Evolutionary conservation across 2,113 vertebrate species (phyloP).

Genomic region (Oreochromis niloticus): DNA sequence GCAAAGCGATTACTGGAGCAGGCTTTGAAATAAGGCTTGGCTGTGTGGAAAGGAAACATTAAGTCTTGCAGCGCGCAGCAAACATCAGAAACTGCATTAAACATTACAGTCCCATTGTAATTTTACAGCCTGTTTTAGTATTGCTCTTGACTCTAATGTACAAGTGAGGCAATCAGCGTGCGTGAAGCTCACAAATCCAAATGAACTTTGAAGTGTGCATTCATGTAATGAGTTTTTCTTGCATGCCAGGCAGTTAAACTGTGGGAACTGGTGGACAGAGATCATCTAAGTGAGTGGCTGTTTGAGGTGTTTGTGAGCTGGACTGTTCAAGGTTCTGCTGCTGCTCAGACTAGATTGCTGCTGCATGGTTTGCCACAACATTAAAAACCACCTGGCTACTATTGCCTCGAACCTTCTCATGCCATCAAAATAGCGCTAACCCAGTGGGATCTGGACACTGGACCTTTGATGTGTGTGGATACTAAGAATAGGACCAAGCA

Average conservation of each 20-base stretch:
- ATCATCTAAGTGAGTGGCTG: slow-evolving; percentile 15
- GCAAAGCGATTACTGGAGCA: slow-evolving; percentile 37
- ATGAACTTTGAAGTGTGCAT: slow-evolving; percentile 64
- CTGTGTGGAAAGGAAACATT: slow-evolving; percentile 58
- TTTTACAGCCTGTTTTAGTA: slow-evolving; percentile 70
- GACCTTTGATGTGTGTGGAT: background rate
- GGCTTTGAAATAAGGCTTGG: slow-evolving; percentile 48
- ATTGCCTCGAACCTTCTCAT: background rate
- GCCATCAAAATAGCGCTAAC: background rate
- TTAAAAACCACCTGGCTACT: background rate
- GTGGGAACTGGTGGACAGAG: slow-evolving; percentile 51
- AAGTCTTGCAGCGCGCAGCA: slow-evolving; percentile 43
- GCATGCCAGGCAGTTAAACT: slow-evolving; percentile 54
- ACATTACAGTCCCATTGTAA: slow-evolving; percentile 53
- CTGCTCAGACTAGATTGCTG: background rate
- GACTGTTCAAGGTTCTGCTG: background rate
- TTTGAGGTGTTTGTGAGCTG: slow-evolving; percentile 38
- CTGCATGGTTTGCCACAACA: background rate
- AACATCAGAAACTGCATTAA: slow-evolving; percentile 61
- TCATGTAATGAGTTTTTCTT: slow-evolving; percentile 54
- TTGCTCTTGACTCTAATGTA: slow-evolving; percentile 64
- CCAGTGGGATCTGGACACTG: background rate
- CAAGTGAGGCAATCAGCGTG: slow-evolving; percentile 57
- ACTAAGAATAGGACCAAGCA: background rate
- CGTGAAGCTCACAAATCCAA: slow-evolving; percentile 45